These are phyloP conservation scores for Digitonthophagus gazella DNA, from an alignment of 2,888 invertebrate genomes.

Conservation along the genomic window DNA sequence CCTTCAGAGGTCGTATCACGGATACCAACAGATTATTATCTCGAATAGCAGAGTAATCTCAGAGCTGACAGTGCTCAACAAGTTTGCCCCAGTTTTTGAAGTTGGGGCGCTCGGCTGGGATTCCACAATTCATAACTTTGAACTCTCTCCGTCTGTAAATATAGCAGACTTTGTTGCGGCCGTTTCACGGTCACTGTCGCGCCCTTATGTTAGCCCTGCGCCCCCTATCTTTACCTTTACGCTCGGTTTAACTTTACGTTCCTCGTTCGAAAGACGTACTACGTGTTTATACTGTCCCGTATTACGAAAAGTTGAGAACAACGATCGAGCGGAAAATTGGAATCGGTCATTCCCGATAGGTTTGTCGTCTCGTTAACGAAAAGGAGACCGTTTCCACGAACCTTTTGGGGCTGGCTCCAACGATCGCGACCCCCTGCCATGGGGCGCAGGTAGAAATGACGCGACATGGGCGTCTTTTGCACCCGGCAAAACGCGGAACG, in stretches of 20 bases:
- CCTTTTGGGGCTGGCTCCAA: background rate
- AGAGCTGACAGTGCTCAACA: slow-evolving; percentile 13
- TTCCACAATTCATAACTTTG: background rate
- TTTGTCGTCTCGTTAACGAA: background rate
- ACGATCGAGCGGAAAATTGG: background rate
- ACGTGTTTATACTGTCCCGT: too few relatives aligned
- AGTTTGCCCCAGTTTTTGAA: slow-evolving; percentile 16
- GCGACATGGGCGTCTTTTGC: slow-evolving; percentile 16
- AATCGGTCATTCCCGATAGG: background rate
- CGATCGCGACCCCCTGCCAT: slow-evolving; percentile 9
- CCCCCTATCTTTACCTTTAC: background rate
- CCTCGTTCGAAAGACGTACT: background rate
- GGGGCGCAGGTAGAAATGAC: slow-evolving; percentile 11
- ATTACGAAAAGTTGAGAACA: too few relatives aligned
- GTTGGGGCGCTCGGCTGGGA: background rate
- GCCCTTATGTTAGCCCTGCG: background rate
- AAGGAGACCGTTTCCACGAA: background rate
- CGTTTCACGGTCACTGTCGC: background rate
- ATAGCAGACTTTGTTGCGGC: background rate
- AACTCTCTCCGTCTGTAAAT: background rate
- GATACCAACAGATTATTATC: background rate
- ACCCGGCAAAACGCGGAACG: slow-evolving; percentile 22
- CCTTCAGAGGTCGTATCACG: background rate
- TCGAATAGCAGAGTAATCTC: slow-evolving; percentile 4
- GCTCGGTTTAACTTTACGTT: background rate